These are phyloP conservation scores for rabbit (Oryctolagus cuniculus) DNA, from an alignment of 2,113 vertebrate genomes.

Conservation along the genomic window mOryCun1.1 NC_091447.1:55076501-55077000, in stretches of 20 bases:
- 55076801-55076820: constrained; percentile 55
- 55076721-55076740: constrained; percentile 79
- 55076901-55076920: not conserved
- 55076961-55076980: not conserved
- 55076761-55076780: constrained; percentile 80
- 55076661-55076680: constrained; percentile 82
- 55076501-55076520: constrained; percentile 82
- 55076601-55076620: constrained; percentile 84
- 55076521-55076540: constrained; percentile 84
- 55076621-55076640: constrained; percentile 79
- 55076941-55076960: not conserved
- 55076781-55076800: constrained; percentile 68
- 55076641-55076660: constrained; percentile 69
- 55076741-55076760: constrained; percentile 79
- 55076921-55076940: not conserved
- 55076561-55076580: constrained; percentile 82
- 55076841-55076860: accelerated
- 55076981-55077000: not conserved
- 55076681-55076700: constrained; percentile 81
- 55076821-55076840: not conserved
- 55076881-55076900: not conserved
- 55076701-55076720: constrained; percentile 70
- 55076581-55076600: constrained; percentile 84
- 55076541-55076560: constrained; percentile 80
- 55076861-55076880: not conserved